These are phyloP conservation scores for Ochlodes sylvanus DNA, from an alignment of 2,888 invertebrate species.

Conservation along the genomic window DNA sequence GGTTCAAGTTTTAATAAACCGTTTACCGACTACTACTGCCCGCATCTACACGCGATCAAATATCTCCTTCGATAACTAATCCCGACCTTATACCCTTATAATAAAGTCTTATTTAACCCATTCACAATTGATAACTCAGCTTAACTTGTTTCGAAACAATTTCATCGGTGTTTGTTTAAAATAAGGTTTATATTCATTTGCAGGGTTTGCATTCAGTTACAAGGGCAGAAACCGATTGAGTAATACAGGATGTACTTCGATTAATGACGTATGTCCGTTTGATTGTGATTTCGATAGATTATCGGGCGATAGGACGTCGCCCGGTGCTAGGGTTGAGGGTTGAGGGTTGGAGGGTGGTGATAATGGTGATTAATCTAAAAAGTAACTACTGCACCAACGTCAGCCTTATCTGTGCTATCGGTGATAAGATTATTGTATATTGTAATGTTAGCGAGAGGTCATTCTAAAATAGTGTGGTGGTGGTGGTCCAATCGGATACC, in stretches of 20 bases:
- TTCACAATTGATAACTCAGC: not conserved
- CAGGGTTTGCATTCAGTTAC: not conserved
- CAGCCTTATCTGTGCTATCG: not conserved
- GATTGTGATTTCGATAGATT: conserved; percentile 27
- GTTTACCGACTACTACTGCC: conserved; percentile 46
- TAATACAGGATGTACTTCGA: conserved; percentile 40
- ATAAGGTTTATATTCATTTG: conserved; percentile 27
- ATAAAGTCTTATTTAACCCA: not conserved
- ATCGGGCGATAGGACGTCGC: conserved; percentile 13
- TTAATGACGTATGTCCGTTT: conserved; percentile 31
- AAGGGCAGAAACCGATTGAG: conserved; percentile 21
- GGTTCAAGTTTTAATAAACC: conserved; percentile 47
- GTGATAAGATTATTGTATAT: not conserved
- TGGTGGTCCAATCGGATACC: no score
- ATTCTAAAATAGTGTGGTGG: no score
- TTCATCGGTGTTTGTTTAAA: not conserved
- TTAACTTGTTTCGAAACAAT: not conserved
- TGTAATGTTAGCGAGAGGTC: no score
- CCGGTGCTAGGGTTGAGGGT: not conserved
- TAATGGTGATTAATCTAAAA: not conserved
- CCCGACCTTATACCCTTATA: not conserved
- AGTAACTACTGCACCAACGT: not conserved
- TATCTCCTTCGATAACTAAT: not conserved
- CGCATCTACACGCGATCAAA: conserved; percentile 41
- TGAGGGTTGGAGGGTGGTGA: conserved; percentile 1